Evolutionary conservation across 2,797 vertebrate genomes (phyloP).

Genomic region (Ambastaia sidthimunki): DNA sequence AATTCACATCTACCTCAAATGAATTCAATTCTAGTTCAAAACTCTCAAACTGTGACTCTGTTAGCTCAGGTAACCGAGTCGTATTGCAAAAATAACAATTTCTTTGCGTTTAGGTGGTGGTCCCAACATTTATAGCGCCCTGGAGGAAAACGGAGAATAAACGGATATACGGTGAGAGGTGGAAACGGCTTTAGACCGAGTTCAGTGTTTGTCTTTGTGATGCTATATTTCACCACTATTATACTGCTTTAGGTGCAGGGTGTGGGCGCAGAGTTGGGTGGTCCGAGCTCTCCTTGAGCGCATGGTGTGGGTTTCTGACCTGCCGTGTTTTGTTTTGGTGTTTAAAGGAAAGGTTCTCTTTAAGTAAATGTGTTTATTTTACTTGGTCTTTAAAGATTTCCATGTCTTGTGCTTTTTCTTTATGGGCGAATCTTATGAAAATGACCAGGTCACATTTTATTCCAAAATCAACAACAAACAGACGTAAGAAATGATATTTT

Average conservation of each 20-base stretch:
- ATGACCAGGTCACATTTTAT: neutral
- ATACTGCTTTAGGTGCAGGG: constrained; percentile 66
- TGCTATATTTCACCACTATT: constrained; percentile 56
- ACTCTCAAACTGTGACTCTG: neutral
- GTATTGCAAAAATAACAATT: neutral
- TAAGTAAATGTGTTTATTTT: constrained; percentile 81
- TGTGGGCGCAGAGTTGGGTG: constrained; percentile 79
- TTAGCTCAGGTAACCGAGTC: neutral
- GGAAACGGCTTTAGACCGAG: constrained; percentile 37
- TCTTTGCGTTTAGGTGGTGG: constrained; percentile 5
- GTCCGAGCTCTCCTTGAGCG: constrained; percentile 80
- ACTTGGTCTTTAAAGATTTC: constrained; percentile 64
- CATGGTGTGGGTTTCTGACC: constrained; percentile 79
- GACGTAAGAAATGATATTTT: neutral
- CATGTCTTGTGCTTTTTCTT: constrained; percentile 43
- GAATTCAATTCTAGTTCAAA: neutral
- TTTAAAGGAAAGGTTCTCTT: constrained; percentile 81
- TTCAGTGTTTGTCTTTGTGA: constrained; percentile 53
- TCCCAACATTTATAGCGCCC: constrained; percentile 23
- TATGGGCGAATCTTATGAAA: constrained; percentile 12
- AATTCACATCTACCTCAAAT: neutral
- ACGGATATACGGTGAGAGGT: constrained; percentile 43
- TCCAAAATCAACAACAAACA: neutral
- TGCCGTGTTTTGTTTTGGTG: constrained; percentile 80
- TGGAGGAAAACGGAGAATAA: constrained; percentile 26